phyloP scores from a whole-genome alignment of 2,797 vertebrate genomes.

The Dicrostonyx torquatus region DNA sequence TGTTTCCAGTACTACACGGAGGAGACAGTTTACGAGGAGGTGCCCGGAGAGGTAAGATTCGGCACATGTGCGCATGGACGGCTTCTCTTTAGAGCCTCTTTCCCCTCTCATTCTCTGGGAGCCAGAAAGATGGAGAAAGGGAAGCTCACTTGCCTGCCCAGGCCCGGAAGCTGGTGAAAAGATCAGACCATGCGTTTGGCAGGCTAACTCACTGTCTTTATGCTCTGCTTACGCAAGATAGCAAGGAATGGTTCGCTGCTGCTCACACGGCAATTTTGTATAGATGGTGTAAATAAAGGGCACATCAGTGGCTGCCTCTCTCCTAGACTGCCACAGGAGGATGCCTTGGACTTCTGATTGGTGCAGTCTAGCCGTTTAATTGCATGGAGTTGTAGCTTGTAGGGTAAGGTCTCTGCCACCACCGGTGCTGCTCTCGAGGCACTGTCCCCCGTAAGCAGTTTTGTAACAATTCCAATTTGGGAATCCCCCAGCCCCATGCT shows the following conservation, averaged over 20 bases:
- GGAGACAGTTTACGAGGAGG: conserved; percentile 88
- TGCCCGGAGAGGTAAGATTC: conserved; percentile 91
- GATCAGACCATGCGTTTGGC: background rate
- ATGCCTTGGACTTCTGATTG: background rate
- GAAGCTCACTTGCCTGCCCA: conserved; percentile 6
- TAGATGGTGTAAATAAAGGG: background rate
- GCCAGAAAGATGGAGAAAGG: background rate
- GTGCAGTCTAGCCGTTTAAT: background rate
- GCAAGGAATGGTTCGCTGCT: background rate
- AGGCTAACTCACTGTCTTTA: conserved; percentile 59
- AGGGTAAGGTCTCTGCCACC: background rate
- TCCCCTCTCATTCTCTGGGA: background rate
- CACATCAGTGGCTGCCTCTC: background rate
- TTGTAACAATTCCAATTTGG: background rate
- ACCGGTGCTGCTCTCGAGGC: background rate
- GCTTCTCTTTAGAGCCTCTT: conserved; percentile 15
- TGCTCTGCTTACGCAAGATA: background rate
- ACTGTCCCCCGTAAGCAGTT: background rate
- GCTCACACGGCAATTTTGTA: background rate
- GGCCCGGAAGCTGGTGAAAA: background rate
- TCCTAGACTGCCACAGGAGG: background rate
- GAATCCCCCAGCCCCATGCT: background rate
- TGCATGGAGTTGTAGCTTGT: background rate
- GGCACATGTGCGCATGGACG: conserved; percentile 49
- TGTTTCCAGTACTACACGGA: conserved; percentile 92